Evolutionary conservation across 2,797 vertebrate species (phyloP), one percentile per base, ranked within the genome.

Genomic region (Danio kyathit): DNA sequence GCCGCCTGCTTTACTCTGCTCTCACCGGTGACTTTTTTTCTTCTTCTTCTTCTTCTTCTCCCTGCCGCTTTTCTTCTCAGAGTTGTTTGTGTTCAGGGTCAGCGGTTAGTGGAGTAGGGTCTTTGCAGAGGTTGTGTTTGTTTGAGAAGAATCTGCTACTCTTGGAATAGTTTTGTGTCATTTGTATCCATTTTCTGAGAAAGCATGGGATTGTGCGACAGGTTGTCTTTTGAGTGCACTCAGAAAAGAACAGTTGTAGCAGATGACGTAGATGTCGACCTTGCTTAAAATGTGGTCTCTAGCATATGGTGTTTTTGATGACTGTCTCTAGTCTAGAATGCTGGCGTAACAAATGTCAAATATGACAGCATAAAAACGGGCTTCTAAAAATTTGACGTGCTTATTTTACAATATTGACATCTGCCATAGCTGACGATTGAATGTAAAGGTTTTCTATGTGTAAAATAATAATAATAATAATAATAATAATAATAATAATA

Each of bases 31-130:
- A 40, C 48, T 49, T 64, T 73, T 66, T 84, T 67, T 38, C 57
- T 46, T 38, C 3, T 52, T 29, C 21, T 61, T 29, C 29, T 29
- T 29, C 29, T 29, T 29, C 3, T 29, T 29, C 29, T 29, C 3
- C 29, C 29, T 72, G 19, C 11, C 52, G 10, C 57, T 57, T 72
- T 59, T 72, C 64, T 70, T 72, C 14, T 44, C 12, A 38, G 40
- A 67, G 54, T 57, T 82, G 21, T 77, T 70, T 80, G 69, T 74
- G 44, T 73, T 70, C 63, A 48, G 71, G 80, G 76, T 84, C 67
- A 84, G 56, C 11, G 19, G 29, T 60, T 8, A 10, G 54, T 75
- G 48, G 60, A 72, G 57, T 79, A 12, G 51, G 48, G 72, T 80
- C 40, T 75, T 49, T 46, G 65, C 46, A 76, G 69, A 76, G 29